A percentile compares a stretch with the other conserved stretches of the same genome.
Evolutionary conservation across 2,888 invertebrate genomes (phyloP).

Genomic region (Drosophila limbata): DNA sequence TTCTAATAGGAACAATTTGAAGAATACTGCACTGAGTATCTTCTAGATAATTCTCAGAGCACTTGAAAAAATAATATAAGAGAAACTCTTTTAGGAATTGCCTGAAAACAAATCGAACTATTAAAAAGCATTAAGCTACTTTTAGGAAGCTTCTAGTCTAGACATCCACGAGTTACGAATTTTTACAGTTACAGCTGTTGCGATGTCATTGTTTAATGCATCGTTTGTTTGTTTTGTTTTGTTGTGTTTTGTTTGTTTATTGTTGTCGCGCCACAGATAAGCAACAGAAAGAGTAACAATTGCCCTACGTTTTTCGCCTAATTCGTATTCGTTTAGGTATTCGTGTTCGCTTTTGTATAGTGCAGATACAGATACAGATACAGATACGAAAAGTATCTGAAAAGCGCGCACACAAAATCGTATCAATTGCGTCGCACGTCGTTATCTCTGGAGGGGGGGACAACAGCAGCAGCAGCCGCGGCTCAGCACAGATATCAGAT

Average conservation of each 20-base stretch:
- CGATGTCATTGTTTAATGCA: slow-evolving; percentile 57
- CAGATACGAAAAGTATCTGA: slow-evolving; percentile 33
- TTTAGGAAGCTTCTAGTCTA: neutral
- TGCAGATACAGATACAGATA: slow-evolving; percentile 53
- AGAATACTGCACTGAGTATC: no score
- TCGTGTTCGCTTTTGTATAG: slow-evolving; percentile 50
- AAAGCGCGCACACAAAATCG: slow-evolving; percentile 33
- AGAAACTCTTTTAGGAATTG: neutral
- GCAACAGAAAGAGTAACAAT: slow-evolving; percentile 36
- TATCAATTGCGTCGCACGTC: slow-evolving; percentile 69
- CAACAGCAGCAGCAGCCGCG: slow-evolving; percentile 28
- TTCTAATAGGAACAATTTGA: no score
- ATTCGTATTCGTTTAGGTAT: slow-evolving; percentile 43
- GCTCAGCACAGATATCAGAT: slow-evolving; percentile 43
- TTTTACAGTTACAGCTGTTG: slow-evolving; percentile 35
- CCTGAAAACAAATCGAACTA: neutral
- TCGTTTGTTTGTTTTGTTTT: slow-evolving; percentile 56
- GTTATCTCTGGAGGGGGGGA: slow-evolving; percentile 62
- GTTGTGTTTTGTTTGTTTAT: slow-evolving; percentile 43
- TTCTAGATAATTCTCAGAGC: no score
- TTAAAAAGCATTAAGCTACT: neutral
- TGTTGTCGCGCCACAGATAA: slow-evolving; percentile 61
- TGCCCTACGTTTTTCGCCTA: slow-evolving; percentile 42
- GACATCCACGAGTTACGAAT: neutral
- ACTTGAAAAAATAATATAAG: neutral